Percentiles rank a stretch among this genome's conserved stretches.
Evolutionary conservation across 2,113 vertebrate species (phyloP).

Genomic region (Narcine bancroftii): DNA sequence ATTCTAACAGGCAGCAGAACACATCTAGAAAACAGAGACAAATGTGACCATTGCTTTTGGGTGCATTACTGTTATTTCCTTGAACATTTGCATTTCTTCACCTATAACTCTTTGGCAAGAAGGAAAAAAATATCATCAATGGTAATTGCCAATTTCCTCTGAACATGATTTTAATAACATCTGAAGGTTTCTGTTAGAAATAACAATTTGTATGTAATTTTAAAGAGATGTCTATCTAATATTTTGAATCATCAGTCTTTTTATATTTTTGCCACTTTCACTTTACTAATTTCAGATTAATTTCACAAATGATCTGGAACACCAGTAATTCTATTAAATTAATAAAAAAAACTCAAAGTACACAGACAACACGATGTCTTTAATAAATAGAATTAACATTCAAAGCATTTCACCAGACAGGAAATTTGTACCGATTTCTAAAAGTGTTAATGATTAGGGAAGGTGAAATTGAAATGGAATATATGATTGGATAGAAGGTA

Average conservation of each 20-base stretch:
- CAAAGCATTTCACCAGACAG: too few species aligned
- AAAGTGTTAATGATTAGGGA: too few species aligned
- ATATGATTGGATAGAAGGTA: too few species aligned
- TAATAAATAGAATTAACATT: too few species aligned
- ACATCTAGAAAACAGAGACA: background rate
- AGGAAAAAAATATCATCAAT: too few species aligned
- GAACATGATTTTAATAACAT: background rate
- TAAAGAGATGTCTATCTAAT: background rate
- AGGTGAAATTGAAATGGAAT: too few species aligned
- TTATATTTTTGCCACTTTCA: background rate
- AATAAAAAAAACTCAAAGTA: background rate
- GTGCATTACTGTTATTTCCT: too few species aligned
- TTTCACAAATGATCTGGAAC: background rate
- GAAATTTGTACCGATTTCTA: too few species aligned
- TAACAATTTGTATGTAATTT: background rate
- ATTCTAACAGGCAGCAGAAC: background rate
- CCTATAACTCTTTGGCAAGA: background rate
- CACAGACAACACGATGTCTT: too few species aligned
- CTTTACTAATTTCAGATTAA: background rate
- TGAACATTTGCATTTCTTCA: background rate
- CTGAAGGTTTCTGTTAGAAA: background rate
- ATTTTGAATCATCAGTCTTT: background rate
- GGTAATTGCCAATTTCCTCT: background rate
- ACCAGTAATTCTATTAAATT: background rate
- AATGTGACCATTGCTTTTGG: too few species aligned